A percentile compares a stretch with the other conserved stretches of the same genome.
These are phyloP conservation scores for Philhelius pedissequus DNA, from an alignment of 2,888 invertebrate species.

Conservation along the genomic window DNA sequence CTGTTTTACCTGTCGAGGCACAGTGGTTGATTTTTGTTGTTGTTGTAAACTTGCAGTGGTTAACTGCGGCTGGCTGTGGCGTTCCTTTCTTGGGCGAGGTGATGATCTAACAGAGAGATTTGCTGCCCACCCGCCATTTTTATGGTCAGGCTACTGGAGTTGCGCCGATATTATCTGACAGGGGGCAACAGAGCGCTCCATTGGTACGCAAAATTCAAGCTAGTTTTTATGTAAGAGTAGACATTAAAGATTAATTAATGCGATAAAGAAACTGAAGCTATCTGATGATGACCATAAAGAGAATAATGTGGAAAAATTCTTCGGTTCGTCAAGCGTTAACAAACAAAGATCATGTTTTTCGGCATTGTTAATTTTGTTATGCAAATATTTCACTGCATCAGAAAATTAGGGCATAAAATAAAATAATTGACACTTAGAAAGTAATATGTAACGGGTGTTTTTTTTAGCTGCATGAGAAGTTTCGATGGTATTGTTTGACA, in stretches of 20 bases:
- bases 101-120: constrained; percentile 65
- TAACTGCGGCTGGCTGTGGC: constrained; percentile 8
- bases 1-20: constrained; percentile 55
- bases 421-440: too few relatives aligned
- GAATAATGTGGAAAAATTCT: constrained; percentile 17
- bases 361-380: too few relatives aligned
- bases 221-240: constrained; percentile 52
- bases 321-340: not conserved
- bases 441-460: too few relatives aligned
- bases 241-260: constrained; percentile 60
- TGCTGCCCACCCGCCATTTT: constrained; percentile 68
- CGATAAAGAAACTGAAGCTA: constrained; percentile 36
- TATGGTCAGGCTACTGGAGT: constrained; percentile 62
- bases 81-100: constrained; percentile 60
- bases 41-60: constrained; percentile 7
- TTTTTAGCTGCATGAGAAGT: too few relatives aligned
- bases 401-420: too few relatives aligned
- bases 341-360: too few relatives aligned
- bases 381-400: too few relatives aligned
- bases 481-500: too few relatives aligned
- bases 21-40: constrained; percentile 6
- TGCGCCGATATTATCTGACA: constrained; percentile 48
- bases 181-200: constrained; percentile 48
- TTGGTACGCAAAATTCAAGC: constrained; percentile 60
- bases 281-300: not conserved